Percentiles rank a stretch among this genome's conserved stretches.
Conservation (phyloP, 2,113 vertebrate genomes). For the Leucoraja erinaceus region DNA sequence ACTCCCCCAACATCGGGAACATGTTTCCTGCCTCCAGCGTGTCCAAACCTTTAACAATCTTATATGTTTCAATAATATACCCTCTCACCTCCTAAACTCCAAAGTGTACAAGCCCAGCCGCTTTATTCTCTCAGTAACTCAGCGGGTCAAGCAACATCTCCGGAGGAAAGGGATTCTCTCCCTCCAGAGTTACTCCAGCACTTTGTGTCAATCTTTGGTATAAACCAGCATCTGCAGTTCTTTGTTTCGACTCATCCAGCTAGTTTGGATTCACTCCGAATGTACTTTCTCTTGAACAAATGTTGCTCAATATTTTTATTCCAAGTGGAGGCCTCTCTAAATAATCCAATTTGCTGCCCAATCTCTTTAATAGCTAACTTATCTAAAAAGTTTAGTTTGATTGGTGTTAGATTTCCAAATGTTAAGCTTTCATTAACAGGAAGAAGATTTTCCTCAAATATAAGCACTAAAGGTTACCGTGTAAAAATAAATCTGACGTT, state of each 20-base stretch:
- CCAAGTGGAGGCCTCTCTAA: neutral
- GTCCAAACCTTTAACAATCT: too few species aligned
- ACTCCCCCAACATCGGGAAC: too few species aligned
- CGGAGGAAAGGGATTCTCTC: too few species aligned
- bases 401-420: neutral
- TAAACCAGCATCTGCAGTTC: neutral
- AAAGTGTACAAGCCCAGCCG: too few species aligned
- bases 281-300: neutral
- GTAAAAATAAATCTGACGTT: neutral
- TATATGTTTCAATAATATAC: too few species aligned
- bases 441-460: neutral
- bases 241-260: neutral
- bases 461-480: neutral
- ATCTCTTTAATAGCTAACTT: neutral
- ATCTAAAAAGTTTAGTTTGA: neutral
- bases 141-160: too few species aligned
- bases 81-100: too few species aligned
- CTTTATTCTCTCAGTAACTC: too few species aligned
- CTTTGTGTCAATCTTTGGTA: too few species aligned
- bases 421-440: neutral
- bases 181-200: too few species aligned
- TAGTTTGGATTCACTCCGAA: neutral
- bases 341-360: neutral
- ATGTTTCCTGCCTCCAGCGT: too few species aligned
- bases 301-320: neutral